Evolutionary conservation across 2,888 invertebrate genomes (phyloP), one percentile per base, ranked within the genome.

Genomic region (Phlogophora meticulosa): DNA sequence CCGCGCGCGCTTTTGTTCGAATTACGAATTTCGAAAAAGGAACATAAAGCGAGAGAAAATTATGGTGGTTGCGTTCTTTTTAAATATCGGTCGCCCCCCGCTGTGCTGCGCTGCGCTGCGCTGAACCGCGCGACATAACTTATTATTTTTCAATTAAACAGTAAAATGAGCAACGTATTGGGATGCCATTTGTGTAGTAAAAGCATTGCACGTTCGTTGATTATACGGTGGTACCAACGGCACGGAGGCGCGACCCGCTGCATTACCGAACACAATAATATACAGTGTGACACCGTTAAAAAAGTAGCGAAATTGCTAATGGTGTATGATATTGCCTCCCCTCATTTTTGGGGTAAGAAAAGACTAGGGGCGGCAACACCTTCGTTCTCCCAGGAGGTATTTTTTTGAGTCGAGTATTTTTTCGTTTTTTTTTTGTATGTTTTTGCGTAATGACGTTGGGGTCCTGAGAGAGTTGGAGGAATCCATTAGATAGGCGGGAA

Each of bases 281-380:
- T 92, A 88, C 92, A 91, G 88, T 92, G 94, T 92, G 94, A 95
- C 95, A 94, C 91, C 93, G 95, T 95, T 94, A 95, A 95, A 95
- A 95, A 96, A 95, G 92, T 94, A 93, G 88, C 91, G 90, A 95
- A 95, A 95, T 95, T 93, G 95, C 94, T 95, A 96, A 96, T 96
- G 96, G 96, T 94, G 95, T 95, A 95, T 96, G 95, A 96, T 96
- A 96, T 96, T 96, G 96, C 96, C 94, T 95, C 95, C 95, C 95
- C 91, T 91, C 85, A 90, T 90, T 91, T 89, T 90, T 91, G 86
- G 94, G 93, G 94, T 91, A 94, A 94, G 93, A 92, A 93, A 92
- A 92, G 91, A 90, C 90, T 90, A 85, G 90, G 94, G 94, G 94
- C 93, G 94, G 94, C 86, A 91, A 93, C 95, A 95, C 95, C 95